Percentiles rank a stretch among this genome's conserved stretches.
Evolutionary conservation across 2,797 vertebrate species (phyloP).

Genomic region (Diceros bicornis): DNA sequence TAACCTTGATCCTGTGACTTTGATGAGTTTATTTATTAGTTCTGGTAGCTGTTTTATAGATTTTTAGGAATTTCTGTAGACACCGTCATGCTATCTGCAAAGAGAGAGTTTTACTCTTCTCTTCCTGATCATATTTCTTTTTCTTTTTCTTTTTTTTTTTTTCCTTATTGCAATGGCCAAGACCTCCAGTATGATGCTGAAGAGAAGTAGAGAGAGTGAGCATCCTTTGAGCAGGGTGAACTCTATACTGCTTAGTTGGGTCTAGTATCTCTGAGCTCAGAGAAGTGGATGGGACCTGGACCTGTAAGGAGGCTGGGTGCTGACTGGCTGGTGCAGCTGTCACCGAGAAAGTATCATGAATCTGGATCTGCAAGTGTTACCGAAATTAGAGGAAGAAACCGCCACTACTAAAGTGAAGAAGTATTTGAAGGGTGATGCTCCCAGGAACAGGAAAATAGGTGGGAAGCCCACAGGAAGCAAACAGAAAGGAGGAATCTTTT

Average conservation of each 20-base stretch:
- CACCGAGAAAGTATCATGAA: background rate
- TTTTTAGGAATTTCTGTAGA: background rate
- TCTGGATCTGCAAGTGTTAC: background rate
- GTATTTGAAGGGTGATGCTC: background rate
- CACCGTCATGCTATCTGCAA: background rate
- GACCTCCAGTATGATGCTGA: background rate
- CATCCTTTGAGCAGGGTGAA: rapidly evolving
- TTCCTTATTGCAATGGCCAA: background rate
- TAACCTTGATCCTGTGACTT: background rate
- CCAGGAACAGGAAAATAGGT: background rate
- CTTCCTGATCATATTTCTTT: background rate
- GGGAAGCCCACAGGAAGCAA: background rate
- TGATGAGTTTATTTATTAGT: conserved; percentile 8
- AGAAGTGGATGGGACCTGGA: background rate
- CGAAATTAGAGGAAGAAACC: background rate
- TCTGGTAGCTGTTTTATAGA: background rate
- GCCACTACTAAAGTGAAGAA: background rate
- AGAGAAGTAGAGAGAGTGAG: background rate
- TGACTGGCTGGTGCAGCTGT: background rate
- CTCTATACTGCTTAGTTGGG: background rate
- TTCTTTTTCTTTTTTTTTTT: background rate
- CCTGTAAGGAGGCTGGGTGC: background rate
- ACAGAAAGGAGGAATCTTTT: background rate
- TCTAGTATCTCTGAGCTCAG: background rate
- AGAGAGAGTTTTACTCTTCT: background rate